phyloP scores from a whole-genome alignment of 1,140 invertebrate species.

The Caenorhabditis briggsae region DNA sequence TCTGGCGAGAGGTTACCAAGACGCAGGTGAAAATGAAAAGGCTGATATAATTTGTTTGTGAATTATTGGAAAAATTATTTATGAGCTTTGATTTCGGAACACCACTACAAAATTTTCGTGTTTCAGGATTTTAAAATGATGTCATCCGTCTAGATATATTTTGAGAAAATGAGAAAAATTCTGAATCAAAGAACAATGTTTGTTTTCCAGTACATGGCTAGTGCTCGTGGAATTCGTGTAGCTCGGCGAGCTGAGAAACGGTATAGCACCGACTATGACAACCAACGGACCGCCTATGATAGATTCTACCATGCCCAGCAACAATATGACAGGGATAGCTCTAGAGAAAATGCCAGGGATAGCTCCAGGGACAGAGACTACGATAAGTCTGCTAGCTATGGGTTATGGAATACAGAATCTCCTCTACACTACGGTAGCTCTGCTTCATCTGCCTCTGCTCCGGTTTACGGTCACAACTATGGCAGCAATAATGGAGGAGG shows the following conservation, averaged over 20 bases:
- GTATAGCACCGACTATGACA: slow-evolving; percentile 31
- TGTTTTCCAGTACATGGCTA: slow-evolving; percentile 29
- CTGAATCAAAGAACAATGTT: too few relatives aligned
- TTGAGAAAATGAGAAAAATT: too few relatives aligned
- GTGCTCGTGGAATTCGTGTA: slow-evolving; percentile 22
- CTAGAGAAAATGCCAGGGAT: too few relatives aligned
- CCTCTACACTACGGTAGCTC: slow-evolving; percentile 17
- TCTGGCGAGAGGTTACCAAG: slow-evolving; percentile 44
- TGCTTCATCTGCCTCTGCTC: slow-evolving; percentile 1
- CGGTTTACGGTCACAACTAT: slow-evolving; percentile 35
- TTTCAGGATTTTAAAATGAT: neutral
- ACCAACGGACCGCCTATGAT: slow-evolving; percentile 32
- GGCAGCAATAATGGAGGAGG: neutral
- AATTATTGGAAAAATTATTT: too few relatives aligned
- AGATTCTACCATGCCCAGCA: slow-evolving; percentile 38
- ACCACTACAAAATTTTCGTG: too few relatives aligned
- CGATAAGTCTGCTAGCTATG: slow-evolving; percentile 44
- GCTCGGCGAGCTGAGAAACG: slow-evolving; percentile 41
- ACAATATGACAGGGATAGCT: slow-evolving; percentile 30
- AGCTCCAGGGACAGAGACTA: neutral
- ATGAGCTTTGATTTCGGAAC: too few relatives aligned
- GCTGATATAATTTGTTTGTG: neutral
- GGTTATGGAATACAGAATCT: slow-evolving; percentile 26
- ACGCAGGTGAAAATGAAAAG: slow-evolving; percentile 19
- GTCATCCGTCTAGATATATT: too few relatives aligned